Percentiles rank a stretch among this genome's conserved stretches.
Conservation (phyloP, 2,113 vertebrate genomes). For the Mustela lutreola region DNA sequence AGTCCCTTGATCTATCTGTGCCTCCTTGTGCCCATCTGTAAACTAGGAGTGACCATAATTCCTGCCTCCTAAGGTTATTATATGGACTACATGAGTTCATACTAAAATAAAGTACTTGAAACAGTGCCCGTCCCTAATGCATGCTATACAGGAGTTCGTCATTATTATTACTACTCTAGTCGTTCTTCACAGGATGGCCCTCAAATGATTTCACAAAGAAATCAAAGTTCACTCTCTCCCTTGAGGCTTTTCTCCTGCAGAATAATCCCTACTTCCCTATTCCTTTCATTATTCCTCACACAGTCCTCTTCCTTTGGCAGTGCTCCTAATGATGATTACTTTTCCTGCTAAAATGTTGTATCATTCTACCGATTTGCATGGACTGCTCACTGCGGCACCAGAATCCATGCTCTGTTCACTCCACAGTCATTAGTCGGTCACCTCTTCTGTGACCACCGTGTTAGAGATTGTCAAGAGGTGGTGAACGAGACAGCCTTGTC, state of each 20-base stretch:
- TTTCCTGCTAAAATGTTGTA: not conserved
- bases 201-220: constrained; percentile 1
- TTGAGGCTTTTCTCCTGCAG: not conserved
- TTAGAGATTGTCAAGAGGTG: not conserved
- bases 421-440: not conserved
- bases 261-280: fast-evolving
- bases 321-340: not conserved
- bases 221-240: not conserved
- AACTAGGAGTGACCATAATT: not conserved
- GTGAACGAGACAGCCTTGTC: not conserved
- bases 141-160: not conserved
- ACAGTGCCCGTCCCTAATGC: not conserved
- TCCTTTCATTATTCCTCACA: not conserved
- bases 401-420: not conserved
- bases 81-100: not conserved
- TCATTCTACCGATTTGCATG: not conserved
- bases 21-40: not conserved
- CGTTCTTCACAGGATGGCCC: not conserved
- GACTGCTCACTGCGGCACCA: not conserved
- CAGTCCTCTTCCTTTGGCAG: not conserved
- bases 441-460: not conserved
- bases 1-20: not conserved
- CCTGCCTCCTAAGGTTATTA: not conserved
- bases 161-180: not conserved
- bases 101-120: not conserved